Evolutionary conservation across 2,888 invertebrate genomes (phyloP), one percentile per base, ranked within the genome.

Genomic region (Synergus umbraculus): DNA sequence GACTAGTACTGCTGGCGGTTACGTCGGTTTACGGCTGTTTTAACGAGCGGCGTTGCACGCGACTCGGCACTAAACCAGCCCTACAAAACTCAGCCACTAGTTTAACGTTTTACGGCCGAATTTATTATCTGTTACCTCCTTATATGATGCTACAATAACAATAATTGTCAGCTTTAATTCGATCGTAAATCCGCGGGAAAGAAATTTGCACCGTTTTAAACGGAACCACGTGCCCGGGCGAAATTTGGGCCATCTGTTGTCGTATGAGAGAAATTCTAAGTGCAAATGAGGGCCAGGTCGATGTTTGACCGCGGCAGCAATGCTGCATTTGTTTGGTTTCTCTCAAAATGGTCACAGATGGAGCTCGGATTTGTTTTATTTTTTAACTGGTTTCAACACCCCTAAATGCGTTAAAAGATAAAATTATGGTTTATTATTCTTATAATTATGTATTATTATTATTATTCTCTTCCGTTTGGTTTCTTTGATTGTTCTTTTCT

Each of bases 91-190:
- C 88, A 89, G 89, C 89, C 90, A 90, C 91, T 91, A 91, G 91
- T 91, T 92, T 88, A 90, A 89, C 90, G 89, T 91, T 92, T 92
- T 92, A 92, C 88, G 90, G 88, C 86, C 87, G 87, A 90, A 92
- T 92, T 92, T 92, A 92, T 92, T 92, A 92, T 91, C 91, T 92
- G 92, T 91, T 92, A 91, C 89, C 91, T 90, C 89, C 91, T 91
- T 91, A 91, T 91, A 91, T 90, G 91, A 91, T 87, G 89, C 88
- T 85, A 90, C 89, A 90, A 92, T 92, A 91, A 91, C 89, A 91
- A 91, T 92, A 90, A 92, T 92, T 92, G 92, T 92, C 92, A 92
- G 89, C 88, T 92, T 91, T 90, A 91, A 92, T 91, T 91, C 84
- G 85, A 86, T 89, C 90, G 88, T 92, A 92, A 92, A 91, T 92